A percentile compares a stretch with the other conserved stretches of the same genome.
Conservation (phyloP, 2,797 vertebrate species). For the Poeciliopsis infans region DNA sequence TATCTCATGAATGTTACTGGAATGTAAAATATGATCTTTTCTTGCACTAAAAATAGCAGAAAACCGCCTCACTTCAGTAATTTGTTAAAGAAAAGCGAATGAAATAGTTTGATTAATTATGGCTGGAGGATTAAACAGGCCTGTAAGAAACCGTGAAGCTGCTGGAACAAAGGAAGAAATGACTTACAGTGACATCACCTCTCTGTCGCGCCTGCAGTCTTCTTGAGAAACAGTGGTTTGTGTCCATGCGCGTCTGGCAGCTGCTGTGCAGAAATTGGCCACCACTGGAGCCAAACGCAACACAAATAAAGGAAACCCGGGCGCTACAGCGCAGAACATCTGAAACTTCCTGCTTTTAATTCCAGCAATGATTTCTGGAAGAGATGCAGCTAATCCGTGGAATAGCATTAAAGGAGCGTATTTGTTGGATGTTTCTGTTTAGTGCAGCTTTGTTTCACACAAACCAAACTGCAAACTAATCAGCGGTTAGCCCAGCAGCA, state of each 20-base stretch:
- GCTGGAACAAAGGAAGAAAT: background rate
- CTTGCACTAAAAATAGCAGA: background rate
- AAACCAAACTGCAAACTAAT: constrained; percentile 18
- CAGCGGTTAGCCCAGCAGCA: constrained; percentile 46
- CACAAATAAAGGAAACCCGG: background rate
- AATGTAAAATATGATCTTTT: background rate
- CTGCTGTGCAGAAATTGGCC: background rate
- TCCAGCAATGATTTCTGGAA: constrained; percentile 3
- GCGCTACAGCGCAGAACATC: constrained; percentile 1
- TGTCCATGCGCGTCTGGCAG: background rate
- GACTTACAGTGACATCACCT: background rate
- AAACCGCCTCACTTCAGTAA: background rate
- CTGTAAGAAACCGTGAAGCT: background rate
- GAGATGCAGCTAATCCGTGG: background rate
- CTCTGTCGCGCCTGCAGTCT: background rate
- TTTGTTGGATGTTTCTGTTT: constrained; percentile 39
- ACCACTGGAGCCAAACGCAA: background rate
- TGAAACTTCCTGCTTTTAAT: constrained; percentile 1
- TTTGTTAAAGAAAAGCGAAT: background rate
- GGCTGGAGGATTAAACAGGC: background rate
- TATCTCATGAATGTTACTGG: background rate
- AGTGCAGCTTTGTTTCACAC: constrained; percentile 33
- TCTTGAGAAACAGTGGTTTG: background rate
- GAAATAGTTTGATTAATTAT: background rate
- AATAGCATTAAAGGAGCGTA: background rate